Conservation (phyloP, 2,888 invertebrate species). For the Tromatobia lineatoria region DNA sequence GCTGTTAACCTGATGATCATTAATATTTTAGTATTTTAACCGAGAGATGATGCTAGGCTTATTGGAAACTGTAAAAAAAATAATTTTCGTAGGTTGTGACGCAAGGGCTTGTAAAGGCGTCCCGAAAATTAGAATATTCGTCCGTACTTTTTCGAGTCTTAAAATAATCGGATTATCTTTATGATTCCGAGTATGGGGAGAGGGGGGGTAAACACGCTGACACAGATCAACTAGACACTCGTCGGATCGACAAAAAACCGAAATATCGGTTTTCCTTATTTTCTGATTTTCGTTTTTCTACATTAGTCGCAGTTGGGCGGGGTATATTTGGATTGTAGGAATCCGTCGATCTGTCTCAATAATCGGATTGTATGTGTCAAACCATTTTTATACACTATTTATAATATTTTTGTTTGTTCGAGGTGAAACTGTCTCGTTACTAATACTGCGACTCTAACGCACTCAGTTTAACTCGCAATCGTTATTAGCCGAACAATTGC, state of each 20-base stretch:
- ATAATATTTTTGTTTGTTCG: constrained; percentile 63
- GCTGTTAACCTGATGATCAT: constrained; percentile 8
- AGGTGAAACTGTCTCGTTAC: constrained; percentile 66
- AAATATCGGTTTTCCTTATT: constrained; percentile 29
- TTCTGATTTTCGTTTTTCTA: neutral
- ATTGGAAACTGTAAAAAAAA: constrained; percentile 82
- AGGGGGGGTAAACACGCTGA: constrained; percentile 14
- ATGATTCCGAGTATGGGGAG: constrained; percentile 33
- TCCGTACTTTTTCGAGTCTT: constrained; percentile 19
- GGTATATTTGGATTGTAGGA: constrained; percentile 53
- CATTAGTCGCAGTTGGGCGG: constrained; percentile 26
- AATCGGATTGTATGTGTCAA: constrained; percentile 56
- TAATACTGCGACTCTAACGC: constrained; percentile 69
- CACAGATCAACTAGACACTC: constrained; percentile 29
- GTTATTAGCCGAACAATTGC: constrained; percentile 57
- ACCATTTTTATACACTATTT: constrained; percentile 66
- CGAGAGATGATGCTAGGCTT: constrained; percentile 61
- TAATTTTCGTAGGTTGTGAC: constrained; percentile 48
- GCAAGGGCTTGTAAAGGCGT: constrained; percentile 23
- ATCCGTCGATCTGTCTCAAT: constrained; percentile 47
- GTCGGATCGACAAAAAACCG: constrained; percentile 29
- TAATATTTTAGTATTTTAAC: constrained; percentile 24
- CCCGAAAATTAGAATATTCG: constrained; percentile 15
- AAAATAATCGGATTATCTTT: constrained; percentile 37
- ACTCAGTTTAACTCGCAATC: constrained; percentile 66